Percentiles rank a stretch among this genome's conserved stretches.
These are phyloP conservation scores for Pangasius larnaudii DNA, from an alignment of 2,797 vertebrate genomes.

Conservation along the genomic window DNA sequence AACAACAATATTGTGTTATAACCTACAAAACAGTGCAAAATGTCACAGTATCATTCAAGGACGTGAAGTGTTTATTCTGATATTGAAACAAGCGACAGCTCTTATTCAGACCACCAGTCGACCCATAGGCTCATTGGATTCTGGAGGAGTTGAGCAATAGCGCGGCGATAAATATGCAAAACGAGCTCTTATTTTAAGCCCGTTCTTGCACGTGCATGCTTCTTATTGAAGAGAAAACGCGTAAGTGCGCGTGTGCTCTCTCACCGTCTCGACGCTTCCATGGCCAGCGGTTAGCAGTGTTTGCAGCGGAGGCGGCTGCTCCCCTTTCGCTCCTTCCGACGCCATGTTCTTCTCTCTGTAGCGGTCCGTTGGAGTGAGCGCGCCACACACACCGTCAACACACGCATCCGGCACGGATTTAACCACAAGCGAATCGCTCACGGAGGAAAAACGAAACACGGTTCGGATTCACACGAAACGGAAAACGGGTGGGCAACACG, in stretches of 20 bases:
- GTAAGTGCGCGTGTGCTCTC: constrained; percentile 25
- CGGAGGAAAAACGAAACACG: neutral
- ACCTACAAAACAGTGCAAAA: neutral
- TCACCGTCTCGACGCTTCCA: constrained; percentile 78
- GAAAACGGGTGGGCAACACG: neutral
- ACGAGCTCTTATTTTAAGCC: neutral
- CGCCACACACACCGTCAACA: constrained; percentile 56
- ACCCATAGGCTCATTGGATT: neutral
- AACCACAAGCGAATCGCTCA: constrained; percentile 66
- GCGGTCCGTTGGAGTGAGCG: constrained; percentile 76
- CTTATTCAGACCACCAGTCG: neutral
- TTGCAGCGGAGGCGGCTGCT: constrained; percentile 82
- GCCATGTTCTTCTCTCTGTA: constrained; percentile 89
- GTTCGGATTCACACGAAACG: constrained; percentile 17
- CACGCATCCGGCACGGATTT: constrained; percentile 71
- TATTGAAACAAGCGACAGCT: neutral
- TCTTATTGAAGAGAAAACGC: neutral
- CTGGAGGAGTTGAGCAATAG: neutral
- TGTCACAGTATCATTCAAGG: neutral
- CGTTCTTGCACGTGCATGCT: neutral
- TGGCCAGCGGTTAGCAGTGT: constrained; percentile 75
- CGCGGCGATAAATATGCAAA: neutral
- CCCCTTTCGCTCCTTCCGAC: constrained; percentile 91
- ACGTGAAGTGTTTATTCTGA: neutral
- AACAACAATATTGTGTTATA: neutral